Base-by-base conservation (phyloP, 2,888 invertebrate genomes). In the Halictus ligatus region DNA sequence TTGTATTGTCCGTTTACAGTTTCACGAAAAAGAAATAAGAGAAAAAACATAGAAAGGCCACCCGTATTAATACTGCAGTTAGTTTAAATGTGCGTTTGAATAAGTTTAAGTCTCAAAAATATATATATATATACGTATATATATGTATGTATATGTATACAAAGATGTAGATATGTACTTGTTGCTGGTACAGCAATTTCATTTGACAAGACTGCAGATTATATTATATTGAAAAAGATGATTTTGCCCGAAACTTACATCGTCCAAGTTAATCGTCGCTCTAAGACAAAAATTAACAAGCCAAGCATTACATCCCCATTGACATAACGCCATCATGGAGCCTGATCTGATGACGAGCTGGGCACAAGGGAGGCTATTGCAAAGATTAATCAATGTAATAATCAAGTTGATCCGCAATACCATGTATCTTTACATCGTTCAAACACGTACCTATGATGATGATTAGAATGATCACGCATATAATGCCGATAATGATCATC, bases 401-500 rank as follows among this genome's bases (percentile, higher is more conserved):
- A 35, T 69, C 35, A 35, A 78, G 43, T 76, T 71, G 48, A 29
- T 8, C 25, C 58, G 58, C 4, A 67, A 12, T 4, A 58, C 15
- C 64, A 75, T 13, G 10, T 18, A 40, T 43, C 0, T 4, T 2
- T 64, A 64, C 43, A 21, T 48, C 10, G 71, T 60, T 93, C 93
- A 88, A 18, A 88, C 93, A 91, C 98, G 98, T 96, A 98, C 98
- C 98, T 95, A 98, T 98, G 94, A 98, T 97, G 94, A 98, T 97
- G 93, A 97, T 98, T 94, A 98, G 96, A 95, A 98, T 97, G 91
- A 98, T 96, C 93, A 98, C 96, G 87, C 97, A 98, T 95, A 98
- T 98, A 84, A 98, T 97, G 85, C 98, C 98, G 96, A 98, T 97
- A 93, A 98, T 98, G 93, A 98, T 98, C 98, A 98, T 98, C 98